Evolutionary conservation across 1,140 invertebrate species (phyloP).

Genomic region (Nephotettix cincticeps): DNA sequence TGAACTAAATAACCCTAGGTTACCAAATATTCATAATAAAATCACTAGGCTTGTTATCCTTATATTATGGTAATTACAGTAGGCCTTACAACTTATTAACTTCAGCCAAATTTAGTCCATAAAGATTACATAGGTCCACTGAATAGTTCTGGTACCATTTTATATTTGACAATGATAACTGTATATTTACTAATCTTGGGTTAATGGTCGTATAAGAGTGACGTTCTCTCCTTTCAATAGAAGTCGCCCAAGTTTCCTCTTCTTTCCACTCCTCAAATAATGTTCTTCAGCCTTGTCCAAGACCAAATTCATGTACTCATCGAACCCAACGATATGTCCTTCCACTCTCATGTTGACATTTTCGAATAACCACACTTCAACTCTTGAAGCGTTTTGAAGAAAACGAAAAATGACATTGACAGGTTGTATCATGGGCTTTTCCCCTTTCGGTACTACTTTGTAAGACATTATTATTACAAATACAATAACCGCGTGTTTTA

Average conservation of each 20-base stretch:
- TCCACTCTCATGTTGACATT: constrained; percentile 67
- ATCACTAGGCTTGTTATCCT: no score
- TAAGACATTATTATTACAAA: no score
- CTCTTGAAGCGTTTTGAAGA: constrained; percentile 88
- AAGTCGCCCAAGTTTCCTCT: constrained; percentile 82
- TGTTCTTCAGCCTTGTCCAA: constrained; percentile 97
- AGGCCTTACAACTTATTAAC: no score
- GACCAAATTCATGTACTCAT: constrained; percentile 99
- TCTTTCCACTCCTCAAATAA: constrained; percentile 83
- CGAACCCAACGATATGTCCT: constrained; percentile 98
- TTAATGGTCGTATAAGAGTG: constrained; percentile 76
- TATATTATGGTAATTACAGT: no score
- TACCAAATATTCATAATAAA: no score
- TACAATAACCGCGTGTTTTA: no score
- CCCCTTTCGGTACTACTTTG: constrained; percentile 66
- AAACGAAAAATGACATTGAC: constrained; percentile 95
- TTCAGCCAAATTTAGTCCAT: no score
- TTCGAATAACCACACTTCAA: constrained; percentile 59
- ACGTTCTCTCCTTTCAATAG: constrained; percentile 76
- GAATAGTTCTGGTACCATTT: no score
- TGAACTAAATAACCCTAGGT: no score
- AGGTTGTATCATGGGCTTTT: constrained; percentile 98
- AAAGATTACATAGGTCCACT: no score
- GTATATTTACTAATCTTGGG: no score
- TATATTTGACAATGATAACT: no score